These are phyloP conservation scores for Gryllus longicercus DNA, from an alignment of 2,888 invertebrate species.

Conservation along the genomic window DNA sequence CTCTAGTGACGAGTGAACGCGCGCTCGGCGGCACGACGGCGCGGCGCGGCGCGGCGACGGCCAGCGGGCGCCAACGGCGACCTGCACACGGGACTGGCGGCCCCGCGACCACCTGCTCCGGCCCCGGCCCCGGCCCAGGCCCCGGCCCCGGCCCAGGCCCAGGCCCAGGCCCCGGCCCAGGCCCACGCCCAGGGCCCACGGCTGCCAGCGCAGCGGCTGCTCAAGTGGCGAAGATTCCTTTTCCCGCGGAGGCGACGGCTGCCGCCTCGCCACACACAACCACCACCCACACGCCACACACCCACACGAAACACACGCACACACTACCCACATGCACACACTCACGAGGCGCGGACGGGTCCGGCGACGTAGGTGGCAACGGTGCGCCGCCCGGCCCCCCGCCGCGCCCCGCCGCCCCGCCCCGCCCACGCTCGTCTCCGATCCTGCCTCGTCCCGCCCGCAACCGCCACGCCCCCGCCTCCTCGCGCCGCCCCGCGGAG, in stretches of 20 bases:
- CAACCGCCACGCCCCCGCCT: too few species aligned
- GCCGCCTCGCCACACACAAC: neutral
- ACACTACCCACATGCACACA: neutral
- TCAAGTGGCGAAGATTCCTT: neutral
- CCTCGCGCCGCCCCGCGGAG: too few species aligned
- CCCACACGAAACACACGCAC: neutral
- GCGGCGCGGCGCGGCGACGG: neutral
- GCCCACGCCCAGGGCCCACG: too few species aligned
- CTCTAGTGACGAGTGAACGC: too few species aligned
- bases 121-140: too few species aligned
- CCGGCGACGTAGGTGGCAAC: neutral
- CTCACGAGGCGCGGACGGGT: neutral
- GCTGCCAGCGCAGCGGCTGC: neutral
- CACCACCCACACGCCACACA: neutral
- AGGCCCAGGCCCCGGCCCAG: too few species aligned
- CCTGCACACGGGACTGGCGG: neutral
- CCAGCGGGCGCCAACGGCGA: neutral
- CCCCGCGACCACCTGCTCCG: neutral
- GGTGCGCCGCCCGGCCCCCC: too few species aligned
- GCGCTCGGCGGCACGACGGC: neutral
- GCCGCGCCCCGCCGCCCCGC: too few species aligned
- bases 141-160: too few species aligned
- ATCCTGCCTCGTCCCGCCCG: too few species aligned
- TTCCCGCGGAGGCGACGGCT: neutral
- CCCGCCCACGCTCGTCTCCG: too few species aligned